phyloP scores from a whole-genome alignment of 2,797 vertebrate species.

The Epinephelus coioides region DNA sequence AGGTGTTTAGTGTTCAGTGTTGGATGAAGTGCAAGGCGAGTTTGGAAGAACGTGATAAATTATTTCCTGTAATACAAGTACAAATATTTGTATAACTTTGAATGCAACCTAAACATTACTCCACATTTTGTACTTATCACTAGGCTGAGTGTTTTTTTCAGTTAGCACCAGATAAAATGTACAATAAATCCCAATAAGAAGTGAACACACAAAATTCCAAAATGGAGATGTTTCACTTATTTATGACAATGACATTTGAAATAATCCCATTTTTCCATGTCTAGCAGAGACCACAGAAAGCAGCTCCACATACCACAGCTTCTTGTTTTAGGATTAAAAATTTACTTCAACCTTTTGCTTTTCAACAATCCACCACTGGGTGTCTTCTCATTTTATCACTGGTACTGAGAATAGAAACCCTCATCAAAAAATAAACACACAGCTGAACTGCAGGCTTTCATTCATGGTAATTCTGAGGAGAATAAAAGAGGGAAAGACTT shows the following conservation, averaged over 20 bases:
- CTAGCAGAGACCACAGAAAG: conserved; percentile 4
- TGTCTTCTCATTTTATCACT: conserved; percentile 42
- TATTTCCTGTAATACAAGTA: not conserved
- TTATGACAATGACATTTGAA: conserved; percentile 24
- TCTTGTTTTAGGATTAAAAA: conserved; percentile 39
- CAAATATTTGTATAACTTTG: not conserved
- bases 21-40: not conserved
- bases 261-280: not conserved
- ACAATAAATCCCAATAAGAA: not conserved
- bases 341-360: conserved; percentile 35
- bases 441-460: conserved; percentile 22
- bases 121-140: not conserved
- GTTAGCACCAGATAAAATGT: not conserved
- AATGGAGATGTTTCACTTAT: conserved; percentile 26
- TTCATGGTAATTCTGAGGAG: conserved; percentile 11
- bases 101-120: not conserved
- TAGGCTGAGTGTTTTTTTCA: not conserved
- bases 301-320: conserved; percentile 2
- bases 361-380: conserved; percentile 60
- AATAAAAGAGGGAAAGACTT: not conserved
- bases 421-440: conserved; percentile 56
- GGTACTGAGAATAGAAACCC: conserved; percentile 59
- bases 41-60: not conserved
- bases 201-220: conserved; percentile 1
- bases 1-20: not conserved